Percentiles rank a stretch among this genome's conserved stretches.
Evolutionary conservation across 2,797 vertebrate species (phyloP).

Genomic region (Acanthornis magna): DNA sequence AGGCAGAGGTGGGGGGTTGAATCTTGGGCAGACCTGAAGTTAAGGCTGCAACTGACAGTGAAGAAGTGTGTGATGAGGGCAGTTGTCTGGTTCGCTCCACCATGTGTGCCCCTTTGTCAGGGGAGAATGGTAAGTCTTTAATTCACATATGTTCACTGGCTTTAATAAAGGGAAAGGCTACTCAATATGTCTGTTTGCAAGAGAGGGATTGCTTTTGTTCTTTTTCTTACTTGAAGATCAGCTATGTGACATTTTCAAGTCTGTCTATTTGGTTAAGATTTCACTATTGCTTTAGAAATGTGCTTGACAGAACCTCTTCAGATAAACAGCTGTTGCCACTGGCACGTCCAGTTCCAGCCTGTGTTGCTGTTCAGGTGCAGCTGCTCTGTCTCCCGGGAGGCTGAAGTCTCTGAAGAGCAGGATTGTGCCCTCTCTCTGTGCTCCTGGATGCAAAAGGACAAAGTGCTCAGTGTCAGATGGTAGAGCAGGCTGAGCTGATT

Average conservation of each 20-base stretch:
- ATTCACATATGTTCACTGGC: background rate
- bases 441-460: background rate
- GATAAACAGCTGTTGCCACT: background rate
- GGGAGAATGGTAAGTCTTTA: background rate
- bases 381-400: background rate
- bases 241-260: too few relatives aligned
- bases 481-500: background rate
- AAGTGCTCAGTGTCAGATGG: background rate
- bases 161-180: background rate
- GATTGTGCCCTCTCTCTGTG: background rate
- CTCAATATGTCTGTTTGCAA: too few relatives aligned
- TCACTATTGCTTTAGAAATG: background rate
- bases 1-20: accelerated
- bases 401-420: background rate
- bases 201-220: too few relatives aligned
- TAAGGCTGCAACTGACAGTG: background rate
- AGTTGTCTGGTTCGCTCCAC: background rate
- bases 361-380: background rate
- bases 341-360: background rate
- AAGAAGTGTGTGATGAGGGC: too few relatives aligned
- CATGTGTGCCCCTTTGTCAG: background rate
- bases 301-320: background rate
- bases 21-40: background rate
- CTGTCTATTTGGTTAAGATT: too few relatives aligned
- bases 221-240: too few relatives aligned